Evolutionary conservation across 2,888 invertebrate genomes (phyloP).

Genomic region (Diloba caeruleocephala): DNA sequence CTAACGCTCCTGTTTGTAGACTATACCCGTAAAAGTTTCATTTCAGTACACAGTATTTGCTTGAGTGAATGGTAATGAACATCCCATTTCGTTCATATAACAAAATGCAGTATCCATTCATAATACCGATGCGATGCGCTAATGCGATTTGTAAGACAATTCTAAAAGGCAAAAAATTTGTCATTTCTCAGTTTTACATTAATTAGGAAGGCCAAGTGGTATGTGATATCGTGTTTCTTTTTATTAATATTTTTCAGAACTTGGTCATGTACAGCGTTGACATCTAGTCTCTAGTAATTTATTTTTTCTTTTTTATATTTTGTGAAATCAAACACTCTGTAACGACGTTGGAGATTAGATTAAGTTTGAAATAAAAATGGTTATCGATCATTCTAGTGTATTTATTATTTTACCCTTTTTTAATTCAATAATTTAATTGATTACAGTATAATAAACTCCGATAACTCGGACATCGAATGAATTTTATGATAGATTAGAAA

Average conservation of each 20-base stretch:
- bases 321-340: conserved; percentile 66
- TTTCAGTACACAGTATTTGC: no score
- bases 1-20: no score
- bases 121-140: no score
- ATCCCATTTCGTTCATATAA: no score
- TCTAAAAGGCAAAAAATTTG: neutral
- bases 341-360: conserved; percentile 78
- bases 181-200: conserved; percentile 44
- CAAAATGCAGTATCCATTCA: no score
- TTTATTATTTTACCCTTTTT: conserved; percentile 33
- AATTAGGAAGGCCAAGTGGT: conserved; percentile 55
- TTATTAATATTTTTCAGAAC: conserved; percentile 60
- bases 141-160: no score
- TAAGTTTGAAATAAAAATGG: conserved; percentile 86
- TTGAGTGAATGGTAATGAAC: no score
- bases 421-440: no score
- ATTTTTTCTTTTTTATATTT: conserved; percentile 69
- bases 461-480: no score
- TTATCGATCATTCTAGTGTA: conserved; percentile 66
- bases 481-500: no score
- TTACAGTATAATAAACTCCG: no score
- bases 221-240: conserved; percentile 66
- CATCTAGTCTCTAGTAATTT: conserved; percentile 86
- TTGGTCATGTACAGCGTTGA: conserved; percentile 76
- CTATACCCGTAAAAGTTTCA: no score